phyloP scores from a whole-genome alignment of 2,113 vertebrate species.

The Grantiella picta region DNA sequence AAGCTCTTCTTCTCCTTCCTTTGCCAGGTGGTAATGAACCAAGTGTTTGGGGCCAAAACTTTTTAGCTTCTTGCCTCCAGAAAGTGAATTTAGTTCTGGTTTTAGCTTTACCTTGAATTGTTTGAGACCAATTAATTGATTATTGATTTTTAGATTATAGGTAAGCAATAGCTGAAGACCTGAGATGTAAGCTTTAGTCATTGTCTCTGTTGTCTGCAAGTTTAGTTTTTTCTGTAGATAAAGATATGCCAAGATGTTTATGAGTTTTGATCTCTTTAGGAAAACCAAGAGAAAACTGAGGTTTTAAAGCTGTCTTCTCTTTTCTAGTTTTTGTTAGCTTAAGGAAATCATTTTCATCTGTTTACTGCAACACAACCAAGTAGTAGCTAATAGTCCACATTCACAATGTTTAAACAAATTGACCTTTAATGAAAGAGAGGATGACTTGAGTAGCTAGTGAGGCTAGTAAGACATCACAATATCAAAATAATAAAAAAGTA shows the following conservation, averaged over 20 bases:
- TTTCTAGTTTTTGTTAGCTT: constrained; percentile 10
- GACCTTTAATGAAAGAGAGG: not conserved
- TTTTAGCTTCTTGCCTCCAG: not conserved
- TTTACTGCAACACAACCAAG: not conserved
- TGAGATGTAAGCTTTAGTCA: not conserved
- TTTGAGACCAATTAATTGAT: not conserved
- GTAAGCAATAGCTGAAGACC: not conserved
- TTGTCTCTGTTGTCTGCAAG: not conserved
- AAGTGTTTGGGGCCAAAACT: not conserved
- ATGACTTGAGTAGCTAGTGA: not conserved
- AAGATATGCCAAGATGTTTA: not conserved
- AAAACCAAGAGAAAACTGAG: not conserved
- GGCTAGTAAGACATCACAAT: not conserved
- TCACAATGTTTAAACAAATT: not conserved
- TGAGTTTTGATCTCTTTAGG: not conserved
- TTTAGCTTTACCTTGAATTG: not conserved
- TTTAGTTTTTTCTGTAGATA: not conserved
- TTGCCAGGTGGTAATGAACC: not conserved
- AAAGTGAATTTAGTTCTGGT: not conserved
- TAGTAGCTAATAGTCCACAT: not conserved
- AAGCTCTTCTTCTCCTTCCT: not conserved
- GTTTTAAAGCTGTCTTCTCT: not conserved
- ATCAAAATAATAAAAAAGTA: not conserved
- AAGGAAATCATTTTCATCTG: constrained; percentile 3
- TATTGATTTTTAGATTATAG: not conserved